A percentile compares a stretch with the other conserved stretches of the same genome.
These are phyloP conservation scores for Nothoprocta perdicaria DNA, from an alignment of 2,113 vertebrate species.

Conservation along the genomic window DNA sequence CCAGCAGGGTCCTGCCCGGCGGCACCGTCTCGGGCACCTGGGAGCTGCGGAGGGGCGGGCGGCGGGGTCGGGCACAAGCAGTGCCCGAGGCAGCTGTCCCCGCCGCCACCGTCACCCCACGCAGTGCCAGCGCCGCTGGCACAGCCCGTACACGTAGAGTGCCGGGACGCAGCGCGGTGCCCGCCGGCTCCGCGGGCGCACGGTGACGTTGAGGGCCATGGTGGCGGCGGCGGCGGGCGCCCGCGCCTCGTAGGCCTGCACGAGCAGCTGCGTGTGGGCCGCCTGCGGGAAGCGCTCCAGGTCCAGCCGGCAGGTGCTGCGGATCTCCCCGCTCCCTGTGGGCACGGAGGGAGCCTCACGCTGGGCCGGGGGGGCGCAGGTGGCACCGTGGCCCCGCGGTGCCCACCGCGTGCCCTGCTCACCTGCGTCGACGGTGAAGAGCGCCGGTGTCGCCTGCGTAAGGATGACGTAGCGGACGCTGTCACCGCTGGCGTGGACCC, in stretches of 20 bases:
- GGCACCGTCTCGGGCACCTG: conserved; percentile 58
- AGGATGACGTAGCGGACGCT: conserved; percentile 70
- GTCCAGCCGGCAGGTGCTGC: conserved; percentile 55
- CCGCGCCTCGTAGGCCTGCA: conserved; percentile 67
- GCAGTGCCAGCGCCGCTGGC: neutral
- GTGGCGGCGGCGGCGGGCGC: neutral
- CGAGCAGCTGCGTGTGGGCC: neutral
- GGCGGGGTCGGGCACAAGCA: neutral
- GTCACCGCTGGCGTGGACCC: conserved; percentile 53
- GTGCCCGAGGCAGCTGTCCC: neutral
- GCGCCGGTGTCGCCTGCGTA: fast-evolving
- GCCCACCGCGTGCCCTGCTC: fast-evolving
- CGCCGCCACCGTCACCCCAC: too few species aligned
- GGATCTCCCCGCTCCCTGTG: conserved; percentile 68
- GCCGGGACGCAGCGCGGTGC: conserved; percentile 70
- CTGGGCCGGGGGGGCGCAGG: neutral
- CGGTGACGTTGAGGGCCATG: conserved; percentile 35
- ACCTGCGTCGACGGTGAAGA: conserved; percentile 69
- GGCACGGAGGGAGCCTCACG: fast-evolving
- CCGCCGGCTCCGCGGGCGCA: conserved; percentile 23
- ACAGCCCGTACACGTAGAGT: conserved; percentile 57
- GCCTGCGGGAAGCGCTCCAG: neutral
- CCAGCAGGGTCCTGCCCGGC: conserved; percentile 33
- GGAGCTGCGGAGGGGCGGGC: neutral
- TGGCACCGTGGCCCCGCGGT: neutral